Evolutionary conservation across 2,797 vertebrate species (phyloP), one percentile per base, ranked within the genome.

Genomic region (Acrocephalus scirpaceus): DNA sequence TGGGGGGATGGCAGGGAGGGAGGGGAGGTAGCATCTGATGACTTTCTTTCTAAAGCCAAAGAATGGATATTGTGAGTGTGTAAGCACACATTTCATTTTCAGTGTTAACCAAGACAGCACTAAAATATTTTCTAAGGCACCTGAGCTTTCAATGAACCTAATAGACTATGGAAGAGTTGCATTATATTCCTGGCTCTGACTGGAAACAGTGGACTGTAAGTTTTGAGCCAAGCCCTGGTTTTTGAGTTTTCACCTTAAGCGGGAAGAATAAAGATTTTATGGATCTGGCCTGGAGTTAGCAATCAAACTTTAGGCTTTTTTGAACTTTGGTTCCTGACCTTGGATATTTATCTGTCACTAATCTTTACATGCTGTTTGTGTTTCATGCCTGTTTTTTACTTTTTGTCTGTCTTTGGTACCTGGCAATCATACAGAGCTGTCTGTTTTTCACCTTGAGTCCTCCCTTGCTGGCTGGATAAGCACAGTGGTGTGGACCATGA

Each of bases 401-500:
- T 64, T 71, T 69, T 66, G 15, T 76, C 57, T 87, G 26, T 58
- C 4, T 1, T 61, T 40, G 27, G 57, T 54, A 47, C 57, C 80
- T 87, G 77, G 60, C 60, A 82, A 45, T 77, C 1, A 2, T 67
- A 93, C 88, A 88, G 88, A 86, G n/a, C 53, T 84, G 27, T 86
- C 88, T 95, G 32, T 32, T 90, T 92, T 94, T 92, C 54, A 90
- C 61, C 74, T 91, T 74, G 80, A 90, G 53, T 32, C 83, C 86
- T 92, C 56, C 56, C 61, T 78, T 66, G 67, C 89, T 88, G 82
- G 36, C 77, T 95, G 65, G 71, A 21, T 79, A 42, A 92, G 74
- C 67, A 53, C 73, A 92, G 83, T 4, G 1, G 67, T 16, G 34
- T 23, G 27, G 45, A 48, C 64, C 42, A 38, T 7, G 48, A 71